These are phyloP conservation scores for Gymnosoma rotundatum DNA, from an alignment of 2,888 invertebrate species.

Conservation along the genomic window DNA sequence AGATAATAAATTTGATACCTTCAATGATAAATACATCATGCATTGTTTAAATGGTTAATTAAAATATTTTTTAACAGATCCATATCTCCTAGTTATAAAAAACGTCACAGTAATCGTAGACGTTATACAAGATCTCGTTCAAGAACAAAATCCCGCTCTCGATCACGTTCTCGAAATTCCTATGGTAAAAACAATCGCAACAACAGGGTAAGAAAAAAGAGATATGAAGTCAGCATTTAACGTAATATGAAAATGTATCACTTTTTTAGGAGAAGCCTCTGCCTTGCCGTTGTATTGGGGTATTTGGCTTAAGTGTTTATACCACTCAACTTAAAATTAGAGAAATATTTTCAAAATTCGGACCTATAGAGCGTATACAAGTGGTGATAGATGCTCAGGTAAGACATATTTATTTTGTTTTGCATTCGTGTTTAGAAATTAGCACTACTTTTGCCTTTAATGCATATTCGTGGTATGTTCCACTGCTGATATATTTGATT, in stretches of 20 bases:
- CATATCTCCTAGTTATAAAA: slow-evolving; percentile 65
- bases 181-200: slow-evolving; percentile 65
- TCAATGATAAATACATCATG: background rate
- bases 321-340: slow-evolving; percentile 96
- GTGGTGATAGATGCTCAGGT: slow-evolving; percentile 96
- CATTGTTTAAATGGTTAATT: background rate
- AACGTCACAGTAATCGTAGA: slow-evolving; percentile 49
- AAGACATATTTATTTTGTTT: slow-evolving; percentile 47
- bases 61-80: slow-evolving; percentile 65
- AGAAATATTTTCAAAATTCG: slow-evolving; percentile 96
- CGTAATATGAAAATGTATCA: background rate
- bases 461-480: too few relatives aligned
- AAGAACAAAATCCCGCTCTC: slow-evolving; percentile 54
- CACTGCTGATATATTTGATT: too few relatives aligned
- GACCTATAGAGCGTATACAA: slow-evolving; percentile 95
- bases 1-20: background rate
- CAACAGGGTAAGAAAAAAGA: slow-evolving; percentile 62
- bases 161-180: slow-evolving; percentile 67
- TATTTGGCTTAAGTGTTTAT: slow-evolving; percentile 96
- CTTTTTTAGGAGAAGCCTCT: slow-evolving; percentile 84
- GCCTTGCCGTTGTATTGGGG: slow-evolving; percentile 94
- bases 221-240: background rate
- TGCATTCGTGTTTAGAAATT: too few relatives aligned
- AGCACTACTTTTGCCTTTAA: too few relatives aligned
- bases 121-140: slow-evolving; percentile 50